These are phyloP conservation scores for Drosophila mercatorum DNA, from an alignment of 2,888 invertebrate species.

Conservation along the genomic window DNA sequence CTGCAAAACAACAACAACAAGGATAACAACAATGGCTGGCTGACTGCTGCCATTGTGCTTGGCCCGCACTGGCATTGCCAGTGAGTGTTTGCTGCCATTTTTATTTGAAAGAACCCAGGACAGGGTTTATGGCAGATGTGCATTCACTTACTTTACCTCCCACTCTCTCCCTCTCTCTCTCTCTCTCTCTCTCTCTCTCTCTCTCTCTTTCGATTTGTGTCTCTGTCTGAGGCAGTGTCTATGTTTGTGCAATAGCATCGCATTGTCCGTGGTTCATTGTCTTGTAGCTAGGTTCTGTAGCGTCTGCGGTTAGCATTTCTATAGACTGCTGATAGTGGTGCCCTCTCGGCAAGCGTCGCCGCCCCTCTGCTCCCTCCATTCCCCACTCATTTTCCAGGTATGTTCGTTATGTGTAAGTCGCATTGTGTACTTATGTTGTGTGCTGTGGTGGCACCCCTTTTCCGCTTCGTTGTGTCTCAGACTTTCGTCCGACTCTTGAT, in stretches of 20 bases:
- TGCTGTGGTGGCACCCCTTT: slow-evolving; percentile 11
- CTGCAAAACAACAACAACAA: slow-evolving; percentile 34
- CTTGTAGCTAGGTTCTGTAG: slow-evolving; percentile 48
- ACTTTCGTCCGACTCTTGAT: slow-evolving; percentile 15
- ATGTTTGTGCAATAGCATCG: slow-evolving; percentile 24
- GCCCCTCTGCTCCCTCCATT: slow-evolving; percentile 2
- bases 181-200: background rate
- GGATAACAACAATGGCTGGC: slow-evolving; percentile 37
- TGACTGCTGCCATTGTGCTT: slow-evolving; percentile 53
- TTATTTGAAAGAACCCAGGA: slow-evolving; percentile 64
- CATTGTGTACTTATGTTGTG: slow-evolving; percentile 27
- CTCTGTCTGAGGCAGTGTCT: slow-evolving; percentile 22
- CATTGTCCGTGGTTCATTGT: slow-evolving; percentile 66
- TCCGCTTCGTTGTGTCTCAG: slow-evolving; percentile 4
- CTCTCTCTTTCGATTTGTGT: slow-evolving; percentile 29
- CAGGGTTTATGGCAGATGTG: slow-evolving; percentile 65
- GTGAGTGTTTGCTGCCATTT: slow-evolving; percentile 75
- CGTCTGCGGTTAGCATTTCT: slow-evolving; percentile 68
- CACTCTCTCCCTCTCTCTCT: slow-evolving; percentile 1
- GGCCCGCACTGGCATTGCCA: slow-evolving; percentile 27
- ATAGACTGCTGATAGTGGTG: slow-evolving; percentile 24
- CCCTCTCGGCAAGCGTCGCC: background rate
- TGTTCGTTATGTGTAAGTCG: slow-evolving; percentile 16
- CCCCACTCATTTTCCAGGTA: slow-evolving; percentile 25
- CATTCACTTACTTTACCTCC: slow-evolving; percentile 40